Evolutionary conservation across 1,140 invertebrate species (phyloP).

Genomic region (Ceratina australensis): DNA sequence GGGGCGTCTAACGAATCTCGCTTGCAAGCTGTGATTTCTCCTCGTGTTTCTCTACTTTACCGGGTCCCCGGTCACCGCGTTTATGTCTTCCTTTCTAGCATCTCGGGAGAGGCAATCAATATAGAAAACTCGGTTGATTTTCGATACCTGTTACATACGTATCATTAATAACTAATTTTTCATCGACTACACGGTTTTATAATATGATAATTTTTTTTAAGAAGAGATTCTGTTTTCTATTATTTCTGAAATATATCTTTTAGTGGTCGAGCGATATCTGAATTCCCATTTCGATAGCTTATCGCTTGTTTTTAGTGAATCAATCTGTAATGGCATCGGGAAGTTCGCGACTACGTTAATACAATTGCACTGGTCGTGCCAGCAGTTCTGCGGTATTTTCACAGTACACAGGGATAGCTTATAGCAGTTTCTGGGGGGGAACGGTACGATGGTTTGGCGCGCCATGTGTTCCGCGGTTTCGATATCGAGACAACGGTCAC

Average conservation of each 20-base stretch:
- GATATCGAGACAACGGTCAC: constrained; percentile 28
- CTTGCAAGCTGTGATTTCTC: constrained; percentile 64
- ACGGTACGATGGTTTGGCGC: constrained; percentile 22
- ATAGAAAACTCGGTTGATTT: constrained; percentile 35
- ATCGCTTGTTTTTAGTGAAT: not conserved
- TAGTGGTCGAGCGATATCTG: not conserved
- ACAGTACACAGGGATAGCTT: not conserved
- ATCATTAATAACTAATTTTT: not conserved
- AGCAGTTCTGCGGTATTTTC: not conserved
- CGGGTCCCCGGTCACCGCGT: constrained; percentile 1
- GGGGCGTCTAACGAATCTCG: constrained; percentile 61
- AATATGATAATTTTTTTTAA: too few relatives aligned
- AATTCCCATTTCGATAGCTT: not conserved
- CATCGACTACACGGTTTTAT: too few relatives aligned
- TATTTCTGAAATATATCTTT: not conserved
- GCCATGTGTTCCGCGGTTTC: constrained; percentile 43
- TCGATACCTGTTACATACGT: not conserved
- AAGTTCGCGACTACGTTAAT: not conserved
- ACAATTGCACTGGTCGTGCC: constrained; percentile 8
- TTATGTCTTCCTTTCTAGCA: constrained; percentile 30
- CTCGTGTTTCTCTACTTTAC: constrained; percentile 44
- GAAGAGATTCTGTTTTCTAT: too few relatives aligned
- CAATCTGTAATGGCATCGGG: not conserved
- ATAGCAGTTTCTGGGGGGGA: not conserved
- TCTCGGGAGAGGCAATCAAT: constrained; percentile 39